Evolutionary conservation across 2,113 vertebrate species (phyloP).

Genomic region (Otolemur garnettii): DNA sequence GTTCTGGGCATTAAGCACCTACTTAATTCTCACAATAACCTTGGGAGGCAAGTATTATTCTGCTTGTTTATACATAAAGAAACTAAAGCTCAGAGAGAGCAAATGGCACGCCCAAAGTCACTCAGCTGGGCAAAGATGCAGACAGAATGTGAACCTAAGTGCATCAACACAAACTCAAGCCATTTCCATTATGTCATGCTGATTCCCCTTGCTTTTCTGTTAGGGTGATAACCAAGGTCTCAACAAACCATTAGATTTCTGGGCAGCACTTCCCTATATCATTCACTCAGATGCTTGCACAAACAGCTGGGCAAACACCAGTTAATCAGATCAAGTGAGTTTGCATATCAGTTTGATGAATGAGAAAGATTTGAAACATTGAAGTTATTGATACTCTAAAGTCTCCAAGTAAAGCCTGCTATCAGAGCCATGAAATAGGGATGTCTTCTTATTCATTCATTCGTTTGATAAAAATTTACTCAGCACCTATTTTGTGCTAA

Average conservation of each 20-base stretch:
- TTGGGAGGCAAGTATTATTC: not conserved
- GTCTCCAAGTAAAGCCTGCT: not conserved
- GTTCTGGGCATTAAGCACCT: not conserved
- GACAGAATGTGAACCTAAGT: not conserved
- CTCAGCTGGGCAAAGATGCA: not conserved
- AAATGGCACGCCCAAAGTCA: not conserved
- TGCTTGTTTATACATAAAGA: not conserved
- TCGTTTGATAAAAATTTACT: conserved; percentile 51
- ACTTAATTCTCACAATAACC: not conserved
- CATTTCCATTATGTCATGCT: not conserved
- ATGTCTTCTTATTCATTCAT: conserved; percentile 23
- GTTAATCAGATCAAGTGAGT: not conserved
- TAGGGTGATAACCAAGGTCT: not conserved
- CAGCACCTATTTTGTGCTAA: not conserved
- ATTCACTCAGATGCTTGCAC: not conserved
- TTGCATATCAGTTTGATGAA: not conserved
- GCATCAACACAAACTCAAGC: not conserved
- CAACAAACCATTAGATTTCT: conserved; percentile 32
- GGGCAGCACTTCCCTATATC: not conserved
- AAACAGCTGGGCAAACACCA: not conserved
- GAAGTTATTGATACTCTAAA: conserved; percentile 1
- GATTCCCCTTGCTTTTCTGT: not conserved
- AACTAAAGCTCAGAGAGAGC: not conserved
- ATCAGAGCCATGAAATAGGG: not conserved
- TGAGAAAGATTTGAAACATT: not conserved